Evolutionary conservation across 2,113 vertebrate species (phyloP).

Genomic region (Saccopteryx leptura): DNA sequence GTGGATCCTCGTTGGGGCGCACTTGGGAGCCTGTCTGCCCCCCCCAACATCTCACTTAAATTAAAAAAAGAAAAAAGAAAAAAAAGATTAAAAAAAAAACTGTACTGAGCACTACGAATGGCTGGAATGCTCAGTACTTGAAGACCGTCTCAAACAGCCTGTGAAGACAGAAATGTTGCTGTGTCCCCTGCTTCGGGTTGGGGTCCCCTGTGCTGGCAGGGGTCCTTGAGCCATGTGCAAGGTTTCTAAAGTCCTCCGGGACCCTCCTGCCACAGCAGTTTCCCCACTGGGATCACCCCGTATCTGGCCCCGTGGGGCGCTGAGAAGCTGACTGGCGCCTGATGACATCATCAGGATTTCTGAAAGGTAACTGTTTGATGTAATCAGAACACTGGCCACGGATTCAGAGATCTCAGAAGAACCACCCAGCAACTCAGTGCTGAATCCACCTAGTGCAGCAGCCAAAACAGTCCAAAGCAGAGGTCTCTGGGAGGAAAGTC

Average conservation of each 20-base stretch:
- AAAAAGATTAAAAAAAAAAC: no score
- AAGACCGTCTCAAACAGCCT: neutral
- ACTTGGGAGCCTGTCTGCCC: no score
- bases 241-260: neutral
- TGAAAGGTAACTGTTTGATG: neutral
- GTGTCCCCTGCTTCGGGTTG: neutral
- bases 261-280: no score
- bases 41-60: no score
- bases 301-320: neutral
- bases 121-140: no score
- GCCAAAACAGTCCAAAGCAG: neutral
- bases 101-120: no score
- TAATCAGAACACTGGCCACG: neutral
- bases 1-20: no score
- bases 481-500: neutral
- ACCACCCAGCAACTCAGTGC: no score
- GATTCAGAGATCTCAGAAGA: neutral
- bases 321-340: conserved; percentile 17
- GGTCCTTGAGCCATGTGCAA: neutral
- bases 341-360: neutral
- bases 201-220: neutral
- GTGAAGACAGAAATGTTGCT: neutral
- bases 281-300: neutral
- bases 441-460: neutral
- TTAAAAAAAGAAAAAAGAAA: neutral